Evolutionary conservation across 2,888 invertebrate genomes (phyloP).

Genomic region (Andrena bucephala): DNA sequence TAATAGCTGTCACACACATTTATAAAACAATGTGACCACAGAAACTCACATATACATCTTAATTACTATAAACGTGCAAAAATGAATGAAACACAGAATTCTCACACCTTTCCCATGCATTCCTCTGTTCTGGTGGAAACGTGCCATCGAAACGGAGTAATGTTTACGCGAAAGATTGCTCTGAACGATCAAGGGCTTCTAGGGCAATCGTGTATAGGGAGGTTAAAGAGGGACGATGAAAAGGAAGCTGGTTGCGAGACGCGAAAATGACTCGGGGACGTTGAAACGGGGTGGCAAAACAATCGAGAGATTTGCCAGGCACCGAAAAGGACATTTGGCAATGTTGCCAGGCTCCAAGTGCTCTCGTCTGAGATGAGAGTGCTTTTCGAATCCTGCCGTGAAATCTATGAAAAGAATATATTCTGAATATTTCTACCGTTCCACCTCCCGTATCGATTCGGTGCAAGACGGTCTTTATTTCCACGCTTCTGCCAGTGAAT

Average conservation of each 20-base stretch:
- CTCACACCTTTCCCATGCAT: too few species aligned
- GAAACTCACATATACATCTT: too few species aligned
- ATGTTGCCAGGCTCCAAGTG: slow-evolving; percentile 52
- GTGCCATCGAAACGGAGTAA: too few species aligned
- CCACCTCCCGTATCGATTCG: slow-evolving; percentile 35
- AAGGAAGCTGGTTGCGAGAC: not conserved
- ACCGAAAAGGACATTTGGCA: slow-evolving; percentile 58
- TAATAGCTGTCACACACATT: too few species aligned
- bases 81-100: too few species aligned
- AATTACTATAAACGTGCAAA: too few species aligned
- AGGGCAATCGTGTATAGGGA: too few species aligned
- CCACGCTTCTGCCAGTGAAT: slow-evolving; percentile 1
- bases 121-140: too few species aligned
- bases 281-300: slow-evolving; percentile 27
- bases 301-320: slow-evolving; percentile 58
- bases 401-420: slow-evolving; percentile 55
- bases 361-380: slow-evolving; percentile 48
- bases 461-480: slow-evolving; percentile 28
- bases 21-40: too few species aligned
- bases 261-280: not conserved
- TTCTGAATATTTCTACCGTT: slow-evolving; percentile 55
- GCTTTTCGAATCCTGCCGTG: slow-evolving; percentile 44
- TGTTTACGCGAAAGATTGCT: too few species aligned
- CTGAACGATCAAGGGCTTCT: too few species aligned
- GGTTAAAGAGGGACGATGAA: not conserved